Evolutionary conservation across 2,113 vertebrate species (phyloP), one percentile per base, ranked within the genome.

Genomic region (Odontesthes bonariensis): DNA sequence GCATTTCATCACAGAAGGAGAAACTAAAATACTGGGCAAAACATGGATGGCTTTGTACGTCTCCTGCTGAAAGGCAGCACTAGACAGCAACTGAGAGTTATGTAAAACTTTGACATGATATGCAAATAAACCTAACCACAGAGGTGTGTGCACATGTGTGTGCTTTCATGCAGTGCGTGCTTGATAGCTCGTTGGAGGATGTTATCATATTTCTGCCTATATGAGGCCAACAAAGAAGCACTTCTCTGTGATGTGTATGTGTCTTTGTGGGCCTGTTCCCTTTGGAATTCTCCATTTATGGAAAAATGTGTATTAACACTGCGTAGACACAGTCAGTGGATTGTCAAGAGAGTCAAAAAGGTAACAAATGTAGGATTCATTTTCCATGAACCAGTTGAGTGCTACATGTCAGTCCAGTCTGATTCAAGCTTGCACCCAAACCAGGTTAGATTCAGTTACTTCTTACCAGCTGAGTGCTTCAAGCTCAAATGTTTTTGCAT

Each of bases 31-130:
- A 47, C 55, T 27, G 20, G 12, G 22, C 23, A 14, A 65, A 7
- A 20, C 0, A 8, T 5, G 20, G 54, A 23, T 16, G 35, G 38
- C 17, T 46, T 33, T 35, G 12, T 16, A 5, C 69, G 20, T 40
- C n/a, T 61, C 32, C 19, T 1, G 27, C 33, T 55, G 13, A 52
- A 38, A 16, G 31, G 7, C 51, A 62, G 5, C 20, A 7, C 53
- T 56, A 47, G 78, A 77, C 69, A 80, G 66, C 16, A 75, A 69
- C 67, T 49, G 69, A 22, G 20, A 51, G 14, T 8, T 63, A 82
- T 81, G 73, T 57, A 87, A 90, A 90, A 72, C 62, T n/a, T 38
- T 22, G 58, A 6, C 8, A 6, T 3, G 32, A 69, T 59, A 86
- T 86, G 85, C 76, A 89, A 89, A 85, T 81, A 4, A 12, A 14